A percentile compares a stretch with the other conserved stretches of the same genome.
Conservation (phyloP, 2,888 invertebrate genomes). For the Druceiella hillmani region DNA sequence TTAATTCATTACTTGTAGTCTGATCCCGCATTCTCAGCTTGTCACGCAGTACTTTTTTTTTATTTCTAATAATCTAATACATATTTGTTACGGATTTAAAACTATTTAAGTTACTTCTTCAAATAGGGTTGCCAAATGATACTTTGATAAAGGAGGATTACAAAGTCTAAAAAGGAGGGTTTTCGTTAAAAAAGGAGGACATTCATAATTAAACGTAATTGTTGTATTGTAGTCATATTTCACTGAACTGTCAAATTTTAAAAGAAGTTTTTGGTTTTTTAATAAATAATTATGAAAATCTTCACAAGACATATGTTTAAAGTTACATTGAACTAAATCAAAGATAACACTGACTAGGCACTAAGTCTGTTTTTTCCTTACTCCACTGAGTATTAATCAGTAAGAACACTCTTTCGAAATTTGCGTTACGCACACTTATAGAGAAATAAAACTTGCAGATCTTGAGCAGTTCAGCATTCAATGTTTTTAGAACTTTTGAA, state of each 20-base stretch:
- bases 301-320: conserved; percentile 16
- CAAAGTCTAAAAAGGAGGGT: conserved; percentile 18
- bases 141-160: conserved; percentile 15
- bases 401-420: conserved; percentile 14
- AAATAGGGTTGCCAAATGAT: conserved; percentile 13
- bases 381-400: conserved; percentile 16
- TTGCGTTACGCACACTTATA: conserved; percentile 9
- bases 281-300: conserved; percentile 16
- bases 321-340: conserved; percentile 12
- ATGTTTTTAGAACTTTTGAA: conserved; percentile 11
- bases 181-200: conserved; percentile 15
- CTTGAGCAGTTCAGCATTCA: conserved; percentile 10
- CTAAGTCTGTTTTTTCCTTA: conserved; percentile 17
- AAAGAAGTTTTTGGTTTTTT: conserved; percentile 18
- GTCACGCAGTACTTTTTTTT: too few species aligned
- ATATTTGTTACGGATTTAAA: too few species aligned
- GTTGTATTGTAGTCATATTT: conserved; percentile 16
- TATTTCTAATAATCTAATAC: too few species aligned
- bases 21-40: too few species aligned
- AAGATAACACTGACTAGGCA: conserved; percentile 13
- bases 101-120: too few species aligned
- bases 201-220: conserved; percentile 13
- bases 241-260: conserved; percentile 14
- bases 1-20: too few species aligned
- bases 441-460: conserved; percentile 9